Conservation (phyloP, 2,113 vertebrate species). For the Nettapus auritus region DNA sequence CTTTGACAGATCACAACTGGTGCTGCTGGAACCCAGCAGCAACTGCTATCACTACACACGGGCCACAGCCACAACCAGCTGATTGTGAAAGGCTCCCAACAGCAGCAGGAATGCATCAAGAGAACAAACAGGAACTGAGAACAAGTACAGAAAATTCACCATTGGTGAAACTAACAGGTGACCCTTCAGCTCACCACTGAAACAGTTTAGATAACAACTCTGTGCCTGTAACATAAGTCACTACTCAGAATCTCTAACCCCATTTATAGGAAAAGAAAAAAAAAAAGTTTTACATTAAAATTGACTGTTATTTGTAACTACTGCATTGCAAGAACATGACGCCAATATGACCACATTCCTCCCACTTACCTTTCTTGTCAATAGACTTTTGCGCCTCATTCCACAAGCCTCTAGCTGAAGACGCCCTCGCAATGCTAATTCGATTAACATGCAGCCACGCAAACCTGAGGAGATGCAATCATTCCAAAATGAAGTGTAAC, state of each 20-base stretch:
- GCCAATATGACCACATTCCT: background rate
- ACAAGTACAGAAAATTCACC: background rate
- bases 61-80: background rate
- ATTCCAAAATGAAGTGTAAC: conserved; percentile 98
- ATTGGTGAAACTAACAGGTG: no score
- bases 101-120: background rate
- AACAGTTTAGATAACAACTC: background rate
- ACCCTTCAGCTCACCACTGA: background rate
- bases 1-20: background rate
- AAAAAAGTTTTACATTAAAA: background rate
- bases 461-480: conserved; percentile 97
- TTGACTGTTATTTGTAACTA: background rate
- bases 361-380: conserved; percentile 91
- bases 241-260: background rate
- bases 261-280: background rate
- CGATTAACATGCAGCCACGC: conserved; percentile 97
- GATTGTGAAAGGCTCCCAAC: background rate
- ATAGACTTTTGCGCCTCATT: conserved; percentile 93
- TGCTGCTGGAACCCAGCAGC: background rate
- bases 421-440: conserved; percentile 90
- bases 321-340: background rate
- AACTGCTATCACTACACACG: accelerated
- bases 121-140: background rate
- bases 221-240: background rate
- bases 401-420: conserved; percentile 92